Evolutionary conservation across 2,113 vertebrate species (phyloP).

Genomic region (Mesitornis unicolor): DNA sequence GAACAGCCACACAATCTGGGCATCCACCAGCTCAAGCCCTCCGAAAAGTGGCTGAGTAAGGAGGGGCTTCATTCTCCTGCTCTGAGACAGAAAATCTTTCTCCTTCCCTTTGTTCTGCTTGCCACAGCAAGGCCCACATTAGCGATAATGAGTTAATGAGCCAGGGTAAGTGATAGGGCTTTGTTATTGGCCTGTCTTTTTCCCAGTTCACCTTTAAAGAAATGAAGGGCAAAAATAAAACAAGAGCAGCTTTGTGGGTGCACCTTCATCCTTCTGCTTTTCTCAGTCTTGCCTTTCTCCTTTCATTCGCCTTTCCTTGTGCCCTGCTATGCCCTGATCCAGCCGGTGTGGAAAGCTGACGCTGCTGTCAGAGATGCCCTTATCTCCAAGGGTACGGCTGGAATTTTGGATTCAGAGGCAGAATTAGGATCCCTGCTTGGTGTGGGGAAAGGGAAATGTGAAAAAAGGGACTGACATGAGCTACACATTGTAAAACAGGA

Average conservation of each 20-base stretch:
- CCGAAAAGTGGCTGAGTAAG: not conserved
- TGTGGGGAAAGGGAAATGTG: rapidly evolving
- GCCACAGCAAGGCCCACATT: not conserved
- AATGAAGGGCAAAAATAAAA: not conserved
- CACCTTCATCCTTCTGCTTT: not conserved
- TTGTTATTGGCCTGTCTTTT: not conserved
- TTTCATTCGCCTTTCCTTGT: not conserved
- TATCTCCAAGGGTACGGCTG: not conserved
- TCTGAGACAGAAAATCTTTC: not conserved
- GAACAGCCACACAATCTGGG: not conserved
- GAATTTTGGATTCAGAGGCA: not conserved
- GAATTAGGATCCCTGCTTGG: not conserved
- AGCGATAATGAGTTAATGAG: not conserved
- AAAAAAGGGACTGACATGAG: not conserved
- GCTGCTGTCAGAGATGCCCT: not conserved
- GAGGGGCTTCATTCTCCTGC: not conserved
- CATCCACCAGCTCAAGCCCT: not conserved
- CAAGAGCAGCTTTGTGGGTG: not conserved
- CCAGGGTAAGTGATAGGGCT: not conserved
- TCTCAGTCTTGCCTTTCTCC: not conserved
- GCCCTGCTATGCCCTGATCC: not conserved
- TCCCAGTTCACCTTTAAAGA: not conserved
- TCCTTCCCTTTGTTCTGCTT: not conserved
- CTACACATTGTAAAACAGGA: not conserved
- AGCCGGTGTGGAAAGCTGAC: not conserved